Evolutionary conservation across 1,140 invertebrate genomes (phyloP).

Genomic region (Harpegnathos saltator): DNA sequence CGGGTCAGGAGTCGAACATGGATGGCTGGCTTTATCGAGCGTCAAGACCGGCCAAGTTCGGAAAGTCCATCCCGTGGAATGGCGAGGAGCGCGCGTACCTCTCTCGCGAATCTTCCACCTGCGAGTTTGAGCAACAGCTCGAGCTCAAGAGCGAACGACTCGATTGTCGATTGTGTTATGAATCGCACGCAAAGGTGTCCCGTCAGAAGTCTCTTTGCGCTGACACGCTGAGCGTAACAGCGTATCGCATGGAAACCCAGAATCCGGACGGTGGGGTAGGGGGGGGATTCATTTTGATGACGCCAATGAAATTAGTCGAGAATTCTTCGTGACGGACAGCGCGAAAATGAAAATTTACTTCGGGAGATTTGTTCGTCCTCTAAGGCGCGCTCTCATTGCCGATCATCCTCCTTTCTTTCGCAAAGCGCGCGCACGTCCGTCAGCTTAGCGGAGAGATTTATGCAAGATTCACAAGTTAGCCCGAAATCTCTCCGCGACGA

Average conservation of each 20-base stretch:
- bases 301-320: too few relatives aligned
- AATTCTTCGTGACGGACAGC: too few relatives aligned
- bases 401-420: neutral
- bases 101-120: neutral
- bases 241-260: too few relatives aligned
- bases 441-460: neutral
- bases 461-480: conserved; percentile 25
- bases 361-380: too few relatives aligned
- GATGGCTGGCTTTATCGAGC: conserved; percentile 18
- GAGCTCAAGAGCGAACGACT: neutral
- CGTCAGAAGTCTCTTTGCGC: too few relatives aligned
- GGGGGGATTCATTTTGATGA: too few relatives aligned
- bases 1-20: conserved; percentile 41
- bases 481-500: conserved; percentile 42
- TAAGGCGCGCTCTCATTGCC: neutral
- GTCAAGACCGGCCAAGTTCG: conserved; percentile 5
- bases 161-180: neutral
- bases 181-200: too few relatives aligned
- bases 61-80: neutral
- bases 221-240: too few relatives aligned
- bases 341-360: too few relatives aligned
- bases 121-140: neutral
- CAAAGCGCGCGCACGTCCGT: too few relatives aligned
- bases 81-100: neutral
- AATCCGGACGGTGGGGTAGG: too few relatives aligned